phyloP scores from a whole-genome alignment of 1,140 invertebrate genomes.

The Heliothis subflexa region DNA sequence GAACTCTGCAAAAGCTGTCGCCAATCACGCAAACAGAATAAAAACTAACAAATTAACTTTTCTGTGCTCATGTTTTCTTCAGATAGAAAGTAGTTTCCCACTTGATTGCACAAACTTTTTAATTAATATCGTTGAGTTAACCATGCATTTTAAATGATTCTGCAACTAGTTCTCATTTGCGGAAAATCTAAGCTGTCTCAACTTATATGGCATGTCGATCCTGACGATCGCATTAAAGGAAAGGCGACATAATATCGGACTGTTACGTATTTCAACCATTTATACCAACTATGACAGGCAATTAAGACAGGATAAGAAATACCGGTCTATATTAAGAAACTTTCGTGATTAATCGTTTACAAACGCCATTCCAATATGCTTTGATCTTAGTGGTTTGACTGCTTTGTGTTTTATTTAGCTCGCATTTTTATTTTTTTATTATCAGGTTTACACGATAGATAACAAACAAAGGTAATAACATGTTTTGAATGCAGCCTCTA shows the following conservation, averaged over 20 bases:
- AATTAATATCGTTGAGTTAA: conserved; percentile 19
- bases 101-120: conserved; percentile 39
- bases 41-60: conserved; percentile 25
- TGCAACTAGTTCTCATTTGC: background rate
- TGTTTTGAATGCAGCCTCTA: background rate
- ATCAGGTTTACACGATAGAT: conserved; percentile 2
- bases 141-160: conserved; percentile 1
- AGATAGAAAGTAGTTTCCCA: conserved; percentile 42
- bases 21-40: conserved; percentile 26
- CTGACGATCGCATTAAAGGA: background rate
- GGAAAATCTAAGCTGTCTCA: conserved; percentile 34
- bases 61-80: conserved; percentile 20
- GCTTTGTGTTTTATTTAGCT: background rate
- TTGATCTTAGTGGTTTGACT: background rate
- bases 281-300: conserved; percentile 5
- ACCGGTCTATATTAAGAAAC: conserved; percentile 5
- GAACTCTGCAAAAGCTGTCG: background rate
- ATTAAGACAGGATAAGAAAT: background rate
- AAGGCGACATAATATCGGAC: background rate
- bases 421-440: background rate
- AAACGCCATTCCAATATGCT: background rate
- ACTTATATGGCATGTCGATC: conserved; percentile 12
- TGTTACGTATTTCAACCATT: conserved; percentile 11
- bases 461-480: background rate
- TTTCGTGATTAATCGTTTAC: background rate